phyloP scores from a whole-genome alignment of 2,888 invertebrate species.

The Polyommatus iphigenia region DNA sequence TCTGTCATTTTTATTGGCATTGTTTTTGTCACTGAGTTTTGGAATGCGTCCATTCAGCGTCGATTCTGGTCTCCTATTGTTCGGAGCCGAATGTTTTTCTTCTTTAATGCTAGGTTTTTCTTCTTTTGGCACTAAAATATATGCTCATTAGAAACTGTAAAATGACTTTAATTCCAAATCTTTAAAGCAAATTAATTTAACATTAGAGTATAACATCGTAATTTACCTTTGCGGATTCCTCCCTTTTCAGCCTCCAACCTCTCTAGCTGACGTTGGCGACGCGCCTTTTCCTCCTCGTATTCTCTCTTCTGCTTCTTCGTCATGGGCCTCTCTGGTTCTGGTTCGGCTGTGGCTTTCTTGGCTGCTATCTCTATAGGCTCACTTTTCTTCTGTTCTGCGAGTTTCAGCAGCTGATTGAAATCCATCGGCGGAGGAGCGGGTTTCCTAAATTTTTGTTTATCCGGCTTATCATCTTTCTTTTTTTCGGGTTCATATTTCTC shows the following conservation, averaged over 20 bases:
- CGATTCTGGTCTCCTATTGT: slow-evolving; percentile 58
- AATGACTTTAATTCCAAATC: background rate
- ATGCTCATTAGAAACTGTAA: background rate
- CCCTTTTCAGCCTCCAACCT: slow-evolving; percentile 62
- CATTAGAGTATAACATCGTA: background rate
- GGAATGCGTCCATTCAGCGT: slow-evolving; percentile 73
- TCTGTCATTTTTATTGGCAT: slow-evolving; percentile 44
- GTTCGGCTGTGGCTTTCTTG: slow-evolving; percentile 64
- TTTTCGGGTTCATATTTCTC: slow-evolving; percentile 65
- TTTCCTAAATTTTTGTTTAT: slow-evolving; percentile 81
- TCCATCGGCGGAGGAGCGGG: slow-evolving; percentile 87
- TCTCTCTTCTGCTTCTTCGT: slow-evolving; percentile 90
- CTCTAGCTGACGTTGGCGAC: slow-evolving; percentile 75
- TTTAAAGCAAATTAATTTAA: background rate
- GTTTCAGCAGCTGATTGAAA: slow-evolving; percentile 87
- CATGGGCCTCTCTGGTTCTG: slow-evolving; percentile 85
- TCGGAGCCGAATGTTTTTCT: slow-evolving; percentile 35
- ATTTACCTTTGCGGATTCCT: slow-evolving; percentile 53
- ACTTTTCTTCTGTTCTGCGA: slow-evolving; percentile 91
- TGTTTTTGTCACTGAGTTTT: slow-evolving; percentile 68
- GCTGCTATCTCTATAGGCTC: slow-evolving; percentile 83
- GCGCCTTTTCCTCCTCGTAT: slow-evolving; percentile 85
- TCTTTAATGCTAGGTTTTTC: slow-evolving; percentile 51
- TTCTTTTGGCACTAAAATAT: slow-evolving; percentile 53
- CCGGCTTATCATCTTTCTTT: slow-evolving; percentile 66